Evolutionary conservation across 2,113 vertebrate genomes (phyloP).

Genomic region (Marcusenius ussheri): DNA sequence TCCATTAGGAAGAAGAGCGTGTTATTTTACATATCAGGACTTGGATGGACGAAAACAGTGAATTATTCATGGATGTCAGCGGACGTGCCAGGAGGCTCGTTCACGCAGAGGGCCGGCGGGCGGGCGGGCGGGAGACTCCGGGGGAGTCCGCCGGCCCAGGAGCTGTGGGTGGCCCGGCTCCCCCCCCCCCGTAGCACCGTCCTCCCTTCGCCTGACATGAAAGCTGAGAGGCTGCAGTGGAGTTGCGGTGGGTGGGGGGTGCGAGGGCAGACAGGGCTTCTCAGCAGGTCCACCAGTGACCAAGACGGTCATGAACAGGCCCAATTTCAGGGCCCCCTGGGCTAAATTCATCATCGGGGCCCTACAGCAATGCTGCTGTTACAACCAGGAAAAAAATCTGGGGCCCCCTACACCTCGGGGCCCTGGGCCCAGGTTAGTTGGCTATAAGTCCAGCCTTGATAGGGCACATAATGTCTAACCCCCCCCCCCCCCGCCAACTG

Average conservation of each 20-base stretch:
- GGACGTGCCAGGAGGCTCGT: neutral
- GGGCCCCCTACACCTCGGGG: neutral
- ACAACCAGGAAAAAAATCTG: neutral
- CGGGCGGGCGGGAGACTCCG: neutral
- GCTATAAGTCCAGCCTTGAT: neutral
- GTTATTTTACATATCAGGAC: neutral
- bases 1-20: conserved; percentile 21
- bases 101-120: neutral
- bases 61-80: conserved; percentile 9
- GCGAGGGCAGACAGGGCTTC: neutral
- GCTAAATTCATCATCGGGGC: neutral
- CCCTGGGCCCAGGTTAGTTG: neutral
- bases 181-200: neutral
- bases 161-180: conserved; percentile 15
- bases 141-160: neutral
- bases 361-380: neutral
- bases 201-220: conserved; percentile 21
- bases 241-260: neutral
- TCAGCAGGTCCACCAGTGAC: neutral
- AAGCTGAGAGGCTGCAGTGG: conserved; percentile 37
- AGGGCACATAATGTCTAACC: neutral
- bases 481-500: too few species aligned
- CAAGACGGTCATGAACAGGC: neutral
- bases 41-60: conserved; percentile 12
- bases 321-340: neutral